A percentile compares a stretch with the other conserved stretches of the same genome.
Conservation (phyloP, 2,888 invertebrate genomes). For the Lasioglossum pauxillum region DNA sequence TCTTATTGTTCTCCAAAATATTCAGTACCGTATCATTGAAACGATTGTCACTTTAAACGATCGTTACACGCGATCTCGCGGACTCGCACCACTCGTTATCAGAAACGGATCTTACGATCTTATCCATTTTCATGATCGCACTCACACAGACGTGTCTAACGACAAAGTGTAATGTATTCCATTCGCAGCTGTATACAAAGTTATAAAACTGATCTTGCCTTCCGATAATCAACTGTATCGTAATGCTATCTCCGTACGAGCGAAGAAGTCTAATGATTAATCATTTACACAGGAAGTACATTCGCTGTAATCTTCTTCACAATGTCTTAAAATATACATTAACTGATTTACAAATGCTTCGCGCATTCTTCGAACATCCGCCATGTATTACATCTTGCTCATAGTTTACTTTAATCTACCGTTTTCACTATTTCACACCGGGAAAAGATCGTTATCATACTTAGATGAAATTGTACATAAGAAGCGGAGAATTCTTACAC, state of each 20-base stretch:
- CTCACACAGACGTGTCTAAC: background rate
- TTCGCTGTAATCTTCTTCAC: background rate
- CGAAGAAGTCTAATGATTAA: background rate
- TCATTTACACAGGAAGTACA: background rate
- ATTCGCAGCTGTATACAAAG: background rate
- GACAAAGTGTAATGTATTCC: background rate
- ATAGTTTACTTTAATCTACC: background rate
- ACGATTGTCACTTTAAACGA: background rate
- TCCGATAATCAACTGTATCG: background rate
- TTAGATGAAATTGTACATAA: background rate
- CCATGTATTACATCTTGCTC: background rate
- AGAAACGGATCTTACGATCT: background rate
- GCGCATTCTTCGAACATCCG: background rate
- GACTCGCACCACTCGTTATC: background rate
- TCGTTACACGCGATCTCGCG: background rate
- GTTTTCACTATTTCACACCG: background rate
- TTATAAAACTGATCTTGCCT: background rate
- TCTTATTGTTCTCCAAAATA: background rate
- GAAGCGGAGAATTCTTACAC: no score
- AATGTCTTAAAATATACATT: background rate
- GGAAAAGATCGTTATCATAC: background rate
- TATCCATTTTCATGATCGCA: background rate
- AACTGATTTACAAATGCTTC: background rate
- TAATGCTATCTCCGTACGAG: background rate
- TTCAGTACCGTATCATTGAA: background rate